phyloP scores from a whole-genome alignment of 2,888 invertebrate species.

The Aporophyla nigra region DNA sequence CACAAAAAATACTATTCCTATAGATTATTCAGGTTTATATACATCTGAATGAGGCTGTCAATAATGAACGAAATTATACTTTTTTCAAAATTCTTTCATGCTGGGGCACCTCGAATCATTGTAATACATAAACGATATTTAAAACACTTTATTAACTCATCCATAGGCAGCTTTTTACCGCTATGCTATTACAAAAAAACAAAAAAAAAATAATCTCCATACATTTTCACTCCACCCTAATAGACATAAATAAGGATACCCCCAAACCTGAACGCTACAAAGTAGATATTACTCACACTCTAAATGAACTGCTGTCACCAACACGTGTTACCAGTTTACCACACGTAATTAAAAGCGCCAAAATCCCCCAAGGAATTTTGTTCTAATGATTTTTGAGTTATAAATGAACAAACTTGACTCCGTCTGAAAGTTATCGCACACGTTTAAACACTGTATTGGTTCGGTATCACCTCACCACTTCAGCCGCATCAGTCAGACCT shows the following conservation, averaged over 20 bases:
- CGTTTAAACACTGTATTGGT: background rate
- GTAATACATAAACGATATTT: too few species aligned
- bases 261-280: background rate
- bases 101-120: too few species aligned
- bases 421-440: background rate
- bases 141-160: too few species aligned
- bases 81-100: too few species aligned
- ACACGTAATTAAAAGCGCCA: conserved; percentile 4
- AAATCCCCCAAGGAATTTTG: background rate
- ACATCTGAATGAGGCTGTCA: too few species aligned
- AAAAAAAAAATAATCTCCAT: too few species aligned
- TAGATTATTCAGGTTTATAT: too few species aligned
- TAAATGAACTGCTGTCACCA: conserved; percentile 20
- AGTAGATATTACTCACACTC: conserved; percentile 9
- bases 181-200: too few species aligned
- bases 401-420: conserved; percentile 30
- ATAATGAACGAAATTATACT: too few species aligned
- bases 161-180: too few species aligned
- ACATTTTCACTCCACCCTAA: too few species aligned
- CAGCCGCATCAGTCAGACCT: background rate
- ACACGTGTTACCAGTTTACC: background rate
- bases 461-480: background rate
- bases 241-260: background rate
- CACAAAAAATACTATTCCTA: too few species aligned
- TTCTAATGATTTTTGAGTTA: conserved; percentile 11